These are phyloP conservation scores for Stomatorhinus walkeri DNA, from an alignment of 2,797 vertebrate genomes.

Conservation along the genomic window DNA sequence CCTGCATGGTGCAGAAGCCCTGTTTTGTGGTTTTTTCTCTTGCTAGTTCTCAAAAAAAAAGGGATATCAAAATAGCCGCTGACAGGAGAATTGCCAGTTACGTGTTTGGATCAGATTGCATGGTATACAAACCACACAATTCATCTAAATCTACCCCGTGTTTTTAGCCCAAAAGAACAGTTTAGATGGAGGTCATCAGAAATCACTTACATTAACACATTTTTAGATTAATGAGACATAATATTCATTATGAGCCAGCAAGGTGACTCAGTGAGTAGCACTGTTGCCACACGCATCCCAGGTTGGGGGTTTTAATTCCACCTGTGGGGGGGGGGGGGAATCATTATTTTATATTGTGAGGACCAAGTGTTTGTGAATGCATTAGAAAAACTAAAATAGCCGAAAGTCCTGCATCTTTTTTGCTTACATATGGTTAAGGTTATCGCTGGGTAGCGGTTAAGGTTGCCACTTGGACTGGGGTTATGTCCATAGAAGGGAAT, in stretches of 20 bases:
- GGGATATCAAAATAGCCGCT: background rate
- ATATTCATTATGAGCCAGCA: background rate
- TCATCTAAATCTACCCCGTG: background rate
- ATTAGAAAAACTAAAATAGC: background rate
- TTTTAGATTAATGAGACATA: slow-evolving; percentile 8
- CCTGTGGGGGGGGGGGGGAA: background rate
- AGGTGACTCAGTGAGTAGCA: background rate
- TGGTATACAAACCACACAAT: background rate
- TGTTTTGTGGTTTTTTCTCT: background rate
- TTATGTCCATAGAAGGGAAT: background rate
- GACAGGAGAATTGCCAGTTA: background rate
- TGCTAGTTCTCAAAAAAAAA: background rate
- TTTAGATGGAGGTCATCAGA: background rate
- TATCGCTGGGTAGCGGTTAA: background rate
- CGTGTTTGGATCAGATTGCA: background rate
- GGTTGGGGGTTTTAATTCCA: background rate
- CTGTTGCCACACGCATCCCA: background rate
- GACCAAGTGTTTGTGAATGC: background rate
- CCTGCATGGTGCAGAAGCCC: background rate
- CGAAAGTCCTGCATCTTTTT: background rate
- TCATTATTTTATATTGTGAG: background rate
- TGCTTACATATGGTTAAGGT: background rate
- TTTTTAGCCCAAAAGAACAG: background rate
- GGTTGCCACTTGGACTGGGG: background rate
- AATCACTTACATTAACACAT: slow-evolving; percentile 9